Evolutionary conservation across 2,113 vertebrate species (phyloP).

Genomic region (Etheostoma spectabile): DNA sequence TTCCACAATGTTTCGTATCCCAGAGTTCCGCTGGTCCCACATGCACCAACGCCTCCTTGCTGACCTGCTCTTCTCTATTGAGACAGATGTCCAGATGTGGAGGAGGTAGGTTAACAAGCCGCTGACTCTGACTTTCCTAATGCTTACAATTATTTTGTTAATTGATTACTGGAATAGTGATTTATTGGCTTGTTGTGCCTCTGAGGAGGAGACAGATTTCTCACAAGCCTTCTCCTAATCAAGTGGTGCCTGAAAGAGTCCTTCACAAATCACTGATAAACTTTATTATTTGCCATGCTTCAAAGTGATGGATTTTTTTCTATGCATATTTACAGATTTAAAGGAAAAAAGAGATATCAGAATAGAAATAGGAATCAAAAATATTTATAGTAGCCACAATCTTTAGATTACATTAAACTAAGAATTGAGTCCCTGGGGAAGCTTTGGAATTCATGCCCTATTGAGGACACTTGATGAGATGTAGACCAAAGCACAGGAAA

Average conservation of each 20-base stretch:
- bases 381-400: background rate
- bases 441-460: background rate
- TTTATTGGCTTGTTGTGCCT: constrained; percentile 19
- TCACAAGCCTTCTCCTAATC: background rate
- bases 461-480: background rate
- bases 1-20: constrained; percentile 93
- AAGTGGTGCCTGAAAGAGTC: background rate
- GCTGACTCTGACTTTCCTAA: constrained; percentile 11
- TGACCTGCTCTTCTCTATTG: constrained; percentile 96
- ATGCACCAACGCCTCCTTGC: constrained; percentile 98
- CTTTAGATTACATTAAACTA: background rate
- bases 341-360: background rate
- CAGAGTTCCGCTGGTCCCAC: constrained; percentile 95
- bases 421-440: background rate
- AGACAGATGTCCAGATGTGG: constrained; percentile 99
- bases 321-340: background rate
- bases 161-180: constrained; percentile 42
- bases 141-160: constrained; percentile 28
- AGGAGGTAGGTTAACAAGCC: constrained; percentile 86
- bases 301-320: background rate
- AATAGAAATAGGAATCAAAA: no score
- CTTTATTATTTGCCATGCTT: background rate
- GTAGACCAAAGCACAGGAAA: constrained; percentile 4
- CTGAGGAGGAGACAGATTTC: constrained; percentile 5
- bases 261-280: background rate